These are phyloP conservation scores for Oxyura jamaicensis DNA, from an alignment of 2,113 vertebrate species.

Conservation along the genomic window DNA sequence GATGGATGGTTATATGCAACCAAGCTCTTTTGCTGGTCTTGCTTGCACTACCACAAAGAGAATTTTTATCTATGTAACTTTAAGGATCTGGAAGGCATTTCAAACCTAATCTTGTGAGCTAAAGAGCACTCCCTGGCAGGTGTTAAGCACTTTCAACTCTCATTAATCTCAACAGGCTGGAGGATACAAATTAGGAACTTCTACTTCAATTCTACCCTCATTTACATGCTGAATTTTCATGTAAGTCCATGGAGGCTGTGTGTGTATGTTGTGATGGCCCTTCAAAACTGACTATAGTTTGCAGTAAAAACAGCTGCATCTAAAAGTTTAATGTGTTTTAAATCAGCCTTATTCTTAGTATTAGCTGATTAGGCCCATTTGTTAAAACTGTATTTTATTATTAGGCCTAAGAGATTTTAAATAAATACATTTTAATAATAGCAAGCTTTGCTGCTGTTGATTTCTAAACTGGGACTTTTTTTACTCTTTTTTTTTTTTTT, in stretches of 20 bases:
- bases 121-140: not conserved
- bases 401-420: not conserved
- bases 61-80: not conserved
- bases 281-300: not conserved
- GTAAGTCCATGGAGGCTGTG: not conserved
- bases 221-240: not conserved
- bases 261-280: not conserved
- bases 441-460: not conserved
- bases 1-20: not conserved
- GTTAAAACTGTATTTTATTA: not conserved
- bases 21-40: not conserved
- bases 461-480: not conserved
- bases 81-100: not conserved
- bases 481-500: not conserved
- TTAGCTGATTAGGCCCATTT: not conserved
- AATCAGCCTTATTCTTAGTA: not conserved
- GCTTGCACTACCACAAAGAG: not conserved
- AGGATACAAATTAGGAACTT: not conserved
- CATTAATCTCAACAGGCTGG: not conserved
- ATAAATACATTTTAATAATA: constrained; percentile 3
- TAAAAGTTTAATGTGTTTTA: not conserved
- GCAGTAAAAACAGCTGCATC: not conserved
- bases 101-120: not conserved
- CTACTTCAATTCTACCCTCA: not conserved
- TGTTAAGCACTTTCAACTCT: not conserved